Conservation (phyloP, 2,113 vertebrate genomes). For the Apteryx owenii region DNA sequence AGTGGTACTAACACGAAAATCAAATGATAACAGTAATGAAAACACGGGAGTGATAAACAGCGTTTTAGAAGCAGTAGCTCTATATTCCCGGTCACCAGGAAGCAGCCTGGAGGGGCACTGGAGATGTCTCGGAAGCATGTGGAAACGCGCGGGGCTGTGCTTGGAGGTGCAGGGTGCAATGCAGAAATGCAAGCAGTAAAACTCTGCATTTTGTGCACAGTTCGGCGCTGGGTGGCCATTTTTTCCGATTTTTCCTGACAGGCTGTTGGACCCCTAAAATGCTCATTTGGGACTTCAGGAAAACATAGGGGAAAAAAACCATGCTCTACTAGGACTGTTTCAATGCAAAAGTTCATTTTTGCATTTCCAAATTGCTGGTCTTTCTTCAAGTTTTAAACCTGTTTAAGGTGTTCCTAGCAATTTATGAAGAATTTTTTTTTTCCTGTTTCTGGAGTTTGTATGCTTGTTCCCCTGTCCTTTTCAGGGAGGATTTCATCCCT, state of each 20-base stretch:
- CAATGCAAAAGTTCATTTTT: background rate
- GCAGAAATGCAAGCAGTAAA: constrained; percentile 5
- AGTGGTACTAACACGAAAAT: background rate
- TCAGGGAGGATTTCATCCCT: background rate
- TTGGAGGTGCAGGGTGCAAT: constrained; percentile 9
- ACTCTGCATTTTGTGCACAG: constrained; percentile 50
- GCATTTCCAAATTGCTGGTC: background rate
- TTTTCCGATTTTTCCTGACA: background rate
- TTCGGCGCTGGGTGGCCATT: constrained; percentile 53
- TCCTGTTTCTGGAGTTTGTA: background rate
- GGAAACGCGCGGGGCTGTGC: background rate
- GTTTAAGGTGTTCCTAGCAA: background rate
- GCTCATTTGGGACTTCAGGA: background rate
- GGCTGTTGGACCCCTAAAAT: background rate
- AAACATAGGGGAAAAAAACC: too few species aligned
- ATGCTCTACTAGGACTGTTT: background rate
- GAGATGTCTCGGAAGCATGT: background rate
- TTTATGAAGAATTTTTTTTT: background rate
- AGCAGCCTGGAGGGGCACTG: background rate
- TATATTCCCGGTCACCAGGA: background rate
- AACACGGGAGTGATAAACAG: background rate
- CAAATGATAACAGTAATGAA: background rate
- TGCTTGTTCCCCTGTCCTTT: background rate
- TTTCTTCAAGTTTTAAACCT: background rate
- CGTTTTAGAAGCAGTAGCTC: background rate